phyloP scores from a whole-genome alignment of 1,140 invertebrate genomes.

The Drosophila dunni region DNA sequence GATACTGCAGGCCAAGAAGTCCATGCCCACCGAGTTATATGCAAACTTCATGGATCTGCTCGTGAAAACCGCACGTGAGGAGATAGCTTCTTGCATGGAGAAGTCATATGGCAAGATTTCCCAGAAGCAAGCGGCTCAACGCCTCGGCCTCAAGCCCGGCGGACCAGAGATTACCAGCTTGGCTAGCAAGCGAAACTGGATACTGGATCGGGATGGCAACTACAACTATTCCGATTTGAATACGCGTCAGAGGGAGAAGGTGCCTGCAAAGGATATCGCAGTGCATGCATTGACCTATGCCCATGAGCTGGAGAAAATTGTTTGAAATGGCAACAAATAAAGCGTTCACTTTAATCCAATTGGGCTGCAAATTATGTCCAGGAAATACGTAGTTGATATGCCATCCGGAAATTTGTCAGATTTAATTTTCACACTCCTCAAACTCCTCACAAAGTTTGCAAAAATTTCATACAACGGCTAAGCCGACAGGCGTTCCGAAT shows the following conservation, averaged over 20 bases:
- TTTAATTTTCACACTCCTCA: slow-evolving; percentile 77
- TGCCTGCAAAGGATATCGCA: slow-evolving; percentile 95
- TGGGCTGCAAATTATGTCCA: slow-evolving; percentile 54
- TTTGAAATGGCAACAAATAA: slow-evolving; percentile 86
- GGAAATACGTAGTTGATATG: slow-evolving; percentile 26
- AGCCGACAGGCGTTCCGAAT: slow-evolving; percentile 68
- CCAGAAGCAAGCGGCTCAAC: slow-evolving; percentile 92
- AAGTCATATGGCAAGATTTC: slow-evolving; percentile 97
- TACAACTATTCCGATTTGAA: slow-evolving; percentile 90
- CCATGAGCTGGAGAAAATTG: slow-evolving; percentile 99
- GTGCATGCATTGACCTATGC: slow-evolving; percentile 98
- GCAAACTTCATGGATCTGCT: slow-evolving; percentile 99
- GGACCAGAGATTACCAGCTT: slow-evolving; percentile 90
- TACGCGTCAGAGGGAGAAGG: slow-evolving; percentile 90
- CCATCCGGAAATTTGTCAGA: slow-evolving; percentile 76
- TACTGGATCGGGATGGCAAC: slow-evolving; percentile 90
- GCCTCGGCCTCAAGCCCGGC: slow-evolving; percentile 93
- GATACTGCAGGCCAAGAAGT: slow-evolving; percentile 88
- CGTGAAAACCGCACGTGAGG: slow-evolving; percentile 97
- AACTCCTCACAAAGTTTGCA: slow-evolving; percentile 32
- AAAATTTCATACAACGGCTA: slow-evolving; percentile 46
- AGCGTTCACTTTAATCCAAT: slow-evolving; percentile 50
- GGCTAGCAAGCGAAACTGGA: slow-evolving; percentile 92
- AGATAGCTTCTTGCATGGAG: slow-evolving; percentile 98
- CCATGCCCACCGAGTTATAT: slow-evolving; percentile 97